Percentiles rank a stretch among this genome's conserved stretches.
Conservation (phyloP, 2,113 vertebrate species). For the Lanius collurio region DNA sequence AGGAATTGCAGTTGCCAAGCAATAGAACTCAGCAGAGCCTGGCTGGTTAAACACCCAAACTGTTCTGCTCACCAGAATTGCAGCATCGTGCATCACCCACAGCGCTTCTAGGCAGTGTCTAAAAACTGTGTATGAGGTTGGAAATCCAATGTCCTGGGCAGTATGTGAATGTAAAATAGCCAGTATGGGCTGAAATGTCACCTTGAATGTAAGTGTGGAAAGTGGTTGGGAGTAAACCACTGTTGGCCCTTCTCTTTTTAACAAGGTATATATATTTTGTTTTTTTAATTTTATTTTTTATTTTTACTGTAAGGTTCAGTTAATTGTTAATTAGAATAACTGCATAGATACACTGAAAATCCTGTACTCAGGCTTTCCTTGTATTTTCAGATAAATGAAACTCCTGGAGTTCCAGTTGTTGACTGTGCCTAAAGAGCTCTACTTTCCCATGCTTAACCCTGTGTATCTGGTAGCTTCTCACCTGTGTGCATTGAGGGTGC, state of each 20-base stretch:
- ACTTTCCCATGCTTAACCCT: neutral
- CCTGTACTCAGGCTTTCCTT: neutral
- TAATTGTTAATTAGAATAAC: neutral
- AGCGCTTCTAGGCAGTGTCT: neutral
- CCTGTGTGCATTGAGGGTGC: neutral
- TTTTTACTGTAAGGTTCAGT: neutral
- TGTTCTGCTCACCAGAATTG: neutral
- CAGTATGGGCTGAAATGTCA: neutral
- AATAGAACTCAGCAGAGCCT: neutral
- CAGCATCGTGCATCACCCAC: neutral
- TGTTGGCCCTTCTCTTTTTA: neutral
- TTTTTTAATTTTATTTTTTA: neutral
- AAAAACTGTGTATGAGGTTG: neutral
- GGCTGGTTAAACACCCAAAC: neutral
- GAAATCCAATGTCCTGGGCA: neutral
- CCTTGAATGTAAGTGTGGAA: neutral
- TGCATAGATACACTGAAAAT: neutral
- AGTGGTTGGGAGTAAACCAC: fast-evolving
- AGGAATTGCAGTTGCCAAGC: neutral
- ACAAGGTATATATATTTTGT: neutral
- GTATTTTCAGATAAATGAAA: neutral
- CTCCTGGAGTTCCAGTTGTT: neutral
- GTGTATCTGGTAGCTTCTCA: neutral
- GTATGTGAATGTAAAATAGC: neutral
- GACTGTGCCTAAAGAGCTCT: neutral